Percentiles rank a stretch among this genome's conserved stretches.
Conservation (phyloP, 2,797 vertebrate genomes). For the Hybognathus amarus region DNA sequence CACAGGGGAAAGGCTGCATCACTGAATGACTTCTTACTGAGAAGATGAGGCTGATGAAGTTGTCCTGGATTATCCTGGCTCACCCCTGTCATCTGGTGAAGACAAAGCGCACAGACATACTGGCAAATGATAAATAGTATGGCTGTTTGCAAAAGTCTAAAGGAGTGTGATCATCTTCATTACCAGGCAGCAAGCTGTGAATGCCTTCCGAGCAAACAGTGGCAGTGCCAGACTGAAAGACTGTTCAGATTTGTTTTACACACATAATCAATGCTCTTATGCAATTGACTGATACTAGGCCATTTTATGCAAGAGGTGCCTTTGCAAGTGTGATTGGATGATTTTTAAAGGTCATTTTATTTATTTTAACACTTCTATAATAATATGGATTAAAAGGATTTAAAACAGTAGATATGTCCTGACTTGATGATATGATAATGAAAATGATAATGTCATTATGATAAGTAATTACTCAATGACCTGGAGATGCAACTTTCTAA, state of each 20-base stretch:
- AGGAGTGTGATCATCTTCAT: constrained; percentile 14
- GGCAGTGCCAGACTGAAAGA: background rate
- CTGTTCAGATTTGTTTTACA: constrained; percentile 20
- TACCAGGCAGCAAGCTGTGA: constrained; percentile 22
- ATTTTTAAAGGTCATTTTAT: background rate
- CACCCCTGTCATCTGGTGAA: constrained; percentile 20
- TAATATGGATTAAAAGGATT: background rate
- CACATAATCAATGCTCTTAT: background rate
- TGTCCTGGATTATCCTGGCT: constrained; percentile 34
- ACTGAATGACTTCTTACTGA: background rate
- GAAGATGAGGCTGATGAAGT: constrained; percentile 29
- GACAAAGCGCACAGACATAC: constrained; percentile 45
- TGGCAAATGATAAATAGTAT: constrained; percentile 29
- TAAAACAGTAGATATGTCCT: background rate
- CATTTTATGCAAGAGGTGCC: background rate
- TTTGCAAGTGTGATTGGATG: background rate
- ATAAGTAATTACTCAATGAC: background rate
- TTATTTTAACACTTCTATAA: background rate
- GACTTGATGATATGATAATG: too few relatives aligned
- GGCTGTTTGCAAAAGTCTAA: constrained; percentile 24
- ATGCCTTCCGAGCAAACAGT: background rate
- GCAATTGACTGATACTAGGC: background rate
- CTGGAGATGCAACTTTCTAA: background rate
- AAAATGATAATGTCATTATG: background rate
- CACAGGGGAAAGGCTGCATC: background rate